Evolutionary conservation across 2,113 vertebrate genomes (phyloP), one percentile per base, ranked within the genome.

Genomic region (Mystacornis crossleyi): DNA sequence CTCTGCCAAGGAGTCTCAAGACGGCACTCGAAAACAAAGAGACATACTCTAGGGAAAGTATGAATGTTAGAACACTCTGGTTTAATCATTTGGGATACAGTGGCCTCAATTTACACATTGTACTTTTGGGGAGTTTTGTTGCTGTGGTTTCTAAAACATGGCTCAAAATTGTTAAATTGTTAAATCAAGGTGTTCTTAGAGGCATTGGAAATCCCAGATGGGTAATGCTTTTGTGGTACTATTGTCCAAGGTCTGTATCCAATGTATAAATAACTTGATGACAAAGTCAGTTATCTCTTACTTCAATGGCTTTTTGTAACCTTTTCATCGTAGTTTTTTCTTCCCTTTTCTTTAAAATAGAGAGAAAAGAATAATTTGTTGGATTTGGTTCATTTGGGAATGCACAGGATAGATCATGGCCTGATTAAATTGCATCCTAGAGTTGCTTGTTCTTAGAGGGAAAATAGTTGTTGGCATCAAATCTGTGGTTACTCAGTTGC

Each of bases 1-100:
- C 87, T 72, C 55, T 92, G 88, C 90, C 89, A 97, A 89, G 75
- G 45, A 91, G 47, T 96, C 95, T 97, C 89, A 83, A 92, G 96
- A 94, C 62, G 0, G 88, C 82, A 81, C 66, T 93, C 53, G 3
- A 84, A 91, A 95, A 54, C 64, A 92, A 92, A 96, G 82, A 94
- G 71, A 75, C n/a, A 28, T 57, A 61, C 93, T 89, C 93, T 61
- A 48, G 94, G 91, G 93, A 54, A 79, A 79, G 40, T 73, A 91
- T 93, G 86, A 96, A 97, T 97, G 97, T 95, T 96, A 85, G 81
- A 97, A 93, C 38, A 42, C n/a, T 87, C 71, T 91, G 64, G 48
- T 90, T 96, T 95, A 84, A 48, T 93, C 61, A 53, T 69, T 86
- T 71, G 78, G 64, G 91, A 79, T 83, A 77, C 48, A 25, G 69